Evolutionary conservation across 2,113 vertebrate species (phyloP).

Genomic region (Nothoprocta pentlandii): DNA sequence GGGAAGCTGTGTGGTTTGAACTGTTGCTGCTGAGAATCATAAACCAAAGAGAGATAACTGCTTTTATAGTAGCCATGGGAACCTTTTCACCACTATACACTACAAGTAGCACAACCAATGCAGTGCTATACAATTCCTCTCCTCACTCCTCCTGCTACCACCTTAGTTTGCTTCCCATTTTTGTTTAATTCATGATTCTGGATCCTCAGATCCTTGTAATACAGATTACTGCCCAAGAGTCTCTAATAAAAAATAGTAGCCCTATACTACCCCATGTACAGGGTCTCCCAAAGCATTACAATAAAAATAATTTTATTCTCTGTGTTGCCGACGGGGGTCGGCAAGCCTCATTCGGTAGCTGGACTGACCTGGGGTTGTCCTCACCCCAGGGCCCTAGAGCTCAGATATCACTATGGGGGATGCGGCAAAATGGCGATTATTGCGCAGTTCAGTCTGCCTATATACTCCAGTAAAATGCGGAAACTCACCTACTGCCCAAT

Average conservation of each 20-base stretch:
- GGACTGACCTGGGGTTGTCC: no score
- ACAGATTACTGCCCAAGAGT: background rate
- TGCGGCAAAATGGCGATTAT: no score
- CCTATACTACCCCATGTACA: background rate
- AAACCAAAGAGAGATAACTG: background rate
- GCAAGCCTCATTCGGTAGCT: no score
- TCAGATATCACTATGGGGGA: no score
- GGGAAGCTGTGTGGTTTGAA: background rate
- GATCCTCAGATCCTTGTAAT: background rate
- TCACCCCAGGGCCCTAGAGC: no score
- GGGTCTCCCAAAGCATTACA: background rate
- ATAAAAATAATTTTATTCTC: background rate
- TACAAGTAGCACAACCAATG: background rate
- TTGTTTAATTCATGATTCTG: background rate
- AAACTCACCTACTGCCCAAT: no score
- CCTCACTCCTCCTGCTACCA: no score
- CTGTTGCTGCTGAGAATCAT: background rate
- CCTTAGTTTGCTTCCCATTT: background rate
- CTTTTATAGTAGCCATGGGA: background rate
- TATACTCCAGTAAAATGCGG: no score
- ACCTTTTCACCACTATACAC: fast-evolving
- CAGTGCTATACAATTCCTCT: background rate
- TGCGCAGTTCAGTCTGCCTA: no score
- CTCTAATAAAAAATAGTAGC: background rate
- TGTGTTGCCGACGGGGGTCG: no score